A percentile compares a stretch with the other conserved stretches of the same genome.
Conservation (phyloP, 2,113 vertebrate species). For the Albula goreensis region DNA sequence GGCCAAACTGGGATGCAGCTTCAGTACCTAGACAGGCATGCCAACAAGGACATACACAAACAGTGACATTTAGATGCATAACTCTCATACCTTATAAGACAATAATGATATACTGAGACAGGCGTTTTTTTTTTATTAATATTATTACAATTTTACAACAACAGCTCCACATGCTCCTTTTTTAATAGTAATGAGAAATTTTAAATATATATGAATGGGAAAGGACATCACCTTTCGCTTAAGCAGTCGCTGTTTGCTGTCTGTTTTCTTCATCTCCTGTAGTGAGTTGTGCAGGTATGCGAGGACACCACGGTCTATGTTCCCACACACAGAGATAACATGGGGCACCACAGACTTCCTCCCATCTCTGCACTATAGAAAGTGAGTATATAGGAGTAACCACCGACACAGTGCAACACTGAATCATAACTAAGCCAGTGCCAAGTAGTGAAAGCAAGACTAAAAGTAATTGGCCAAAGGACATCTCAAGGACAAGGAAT, state of each 20-base stretch:
- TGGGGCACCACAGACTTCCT: slow-evolving; percentile 79
- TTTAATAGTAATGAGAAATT: no score
- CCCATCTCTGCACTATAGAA: slow-evolving; percentile 78
- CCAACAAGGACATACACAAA: not conserved
- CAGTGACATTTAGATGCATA: not conserved
- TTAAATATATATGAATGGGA: not conserved
- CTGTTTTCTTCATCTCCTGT: slow-evolving; percentile 74
- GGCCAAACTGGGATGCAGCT: slow-evolving; percentile 86
- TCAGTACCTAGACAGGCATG: slow-evolving; percentile 78
- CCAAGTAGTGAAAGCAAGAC: no score
- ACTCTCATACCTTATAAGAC: no score
- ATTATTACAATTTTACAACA: no score
- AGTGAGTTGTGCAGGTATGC: slow-evolving; percentile 85
- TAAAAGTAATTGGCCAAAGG: no score
- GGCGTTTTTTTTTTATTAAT: not conserved
- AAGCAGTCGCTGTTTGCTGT: slow-evolving; percentile 69
- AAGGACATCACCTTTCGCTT: slow-evolving; percentile 77
- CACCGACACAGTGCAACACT: no score
- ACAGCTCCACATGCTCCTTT: no score
- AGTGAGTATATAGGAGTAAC: not conserved
- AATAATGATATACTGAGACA: no score
- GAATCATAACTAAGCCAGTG: no score
- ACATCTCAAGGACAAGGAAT: no score
- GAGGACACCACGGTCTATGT: slow-evolving; percentile 81
- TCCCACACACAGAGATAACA: slow-evolving; percentile 76